Evolutionary conservation across 92 coral and sea anemone species (phyloP), one percentile per base, ranked within the genome.

Genomic region (Diadumene lineata): DNA sequence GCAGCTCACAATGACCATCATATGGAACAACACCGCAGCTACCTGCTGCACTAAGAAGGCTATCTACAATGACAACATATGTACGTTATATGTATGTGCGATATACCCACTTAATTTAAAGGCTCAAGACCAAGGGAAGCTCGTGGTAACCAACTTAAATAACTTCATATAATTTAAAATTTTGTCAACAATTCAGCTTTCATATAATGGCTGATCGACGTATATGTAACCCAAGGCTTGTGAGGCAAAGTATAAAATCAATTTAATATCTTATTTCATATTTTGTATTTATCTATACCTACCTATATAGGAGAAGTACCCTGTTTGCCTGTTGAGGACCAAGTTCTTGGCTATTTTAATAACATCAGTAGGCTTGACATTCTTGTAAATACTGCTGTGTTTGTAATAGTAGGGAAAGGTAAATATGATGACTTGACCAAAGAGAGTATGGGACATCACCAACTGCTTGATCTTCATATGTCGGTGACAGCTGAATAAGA

Each of bases 1-100:
- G 89, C 48, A 82, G 66, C 60, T 85, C 89, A 60, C 58, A 53
- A 23, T 53, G 58, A 2, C 19, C 21, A 53, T 53, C 21, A 13
- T 53, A 21, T 21, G n/a, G 8, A 53, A 9, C 18, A 16, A 53
- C 63, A 61, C 7, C 7, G 15, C 66, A 61, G 27, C 15, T 56
- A 24, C 63, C 3, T 16, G 2, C 66, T 61, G 7, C 66, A 0
- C 0, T 16, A 0, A 13, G 17, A 13, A 31, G 17, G 29, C 31
- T 0, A 15, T 28, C 66, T 61, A n/a, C 27, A n/a, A 61, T 56
- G n/a, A n/a, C n/a, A n/a, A n/a, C n/a, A n/a, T n/a, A n/a, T n/a
- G n/a, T n/a, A n/a, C n/a, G n/a, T n/a, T n/a, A n/a, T n/a, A n/a
- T n/a, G n/a, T n/a, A n/a, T n/a, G n/a, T n/a, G n/a, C 25, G 19